Conservation (phyloP, 2,888 invertebrate species). For the Arenicola marina region DNA sequence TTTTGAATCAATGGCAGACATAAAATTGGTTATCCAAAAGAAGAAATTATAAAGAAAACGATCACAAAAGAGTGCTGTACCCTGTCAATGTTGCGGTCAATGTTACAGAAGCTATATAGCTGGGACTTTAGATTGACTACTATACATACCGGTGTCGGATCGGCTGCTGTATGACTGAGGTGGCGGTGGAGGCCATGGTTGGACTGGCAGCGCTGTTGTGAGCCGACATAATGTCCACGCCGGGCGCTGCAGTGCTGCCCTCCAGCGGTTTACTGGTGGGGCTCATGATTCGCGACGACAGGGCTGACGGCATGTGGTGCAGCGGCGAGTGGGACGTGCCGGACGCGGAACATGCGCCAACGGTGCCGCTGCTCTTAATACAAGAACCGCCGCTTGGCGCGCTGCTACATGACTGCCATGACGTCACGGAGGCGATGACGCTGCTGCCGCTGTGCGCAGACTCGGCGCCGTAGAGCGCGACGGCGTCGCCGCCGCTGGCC, state of each 20-base stretch:
- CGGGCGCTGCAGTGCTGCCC: neutral
- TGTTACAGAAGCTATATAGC: too few relatives aligned
- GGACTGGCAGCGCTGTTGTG: slow-evolving; percentile 39
- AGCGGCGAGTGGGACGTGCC: neutral
- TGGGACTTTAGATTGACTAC: too few relatives aligned
- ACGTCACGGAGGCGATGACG: neutral
- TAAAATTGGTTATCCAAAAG: too few relatives aligned
- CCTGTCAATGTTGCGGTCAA: too few relatives aligned
- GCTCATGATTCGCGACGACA: neutral
- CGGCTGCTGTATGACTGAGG: slow-evolving; percentile 48
- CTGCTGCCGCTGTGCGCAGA: neutral
- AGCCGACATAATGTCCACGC: slow-evolving; percentile 8
- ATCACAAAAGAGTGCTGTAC: too few relatives aligned
- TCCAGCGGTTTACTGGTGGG: neutral
- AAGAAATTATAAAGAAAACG: too few relatives aligned
- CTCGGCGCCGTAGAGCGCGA: too few relatives aligned
- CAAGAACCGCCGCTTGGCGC: too few relatives aligned
- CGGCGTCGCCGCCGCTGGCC: slow-evolving; percentile 1
- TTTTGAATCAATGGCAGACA: too few relatives aligned
- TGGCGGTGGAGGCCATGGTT: slow-evolving; percentile 42
- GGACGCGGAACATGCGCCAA: neutral
- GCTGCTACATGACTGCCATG: neutral
- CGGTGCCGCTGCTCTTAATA: neutral
- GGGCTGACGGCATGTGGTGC: neutral
- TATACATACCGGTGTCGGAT: neutral